phyloP scores from a whole-genome alignment of 2,113 vertebrate species.

The Rhinoptilus africanus region DNA sequence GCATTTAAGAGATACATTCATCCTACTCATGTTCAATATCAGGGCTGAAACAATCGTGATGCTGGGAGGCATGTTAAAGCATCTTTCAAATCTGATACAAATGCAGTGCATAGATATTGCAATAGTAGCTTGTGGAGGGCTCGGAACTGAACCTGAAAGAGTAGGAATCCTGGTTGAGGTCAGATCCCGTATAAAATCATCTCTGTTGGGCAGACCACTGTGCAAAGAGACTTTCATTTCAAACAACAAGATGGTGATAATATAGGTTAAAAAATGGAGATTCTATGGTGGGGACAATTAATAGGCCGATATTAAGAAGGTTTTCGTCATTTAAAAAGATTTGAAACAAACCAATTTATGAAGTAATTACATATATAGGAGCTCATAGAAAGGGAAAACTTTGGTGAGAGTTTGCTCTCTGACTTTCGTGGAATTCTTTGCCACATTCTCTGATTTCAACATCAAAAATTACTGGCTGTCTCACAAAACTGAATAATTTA shows the following conservation, averaged over 20 bases:
- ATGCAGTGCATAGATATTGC: background rate
- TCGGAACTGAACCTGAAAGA: conserved; percentile 24
- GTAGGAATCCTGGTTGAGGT: conserved; percentile 2
- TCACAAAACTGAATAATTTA: background rate
- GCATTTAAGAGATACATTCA: conserved; percentile 53
- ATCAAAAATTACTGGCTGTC: background rate
- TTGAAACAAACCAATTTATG: background rate
- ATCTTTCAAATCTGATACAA: conserved; percentile 65
- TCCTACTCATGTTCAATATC: conserved; percentile 44
- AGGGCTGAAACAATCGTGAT: conserved; percentile 27
- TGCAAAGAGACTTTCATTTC: background rate
- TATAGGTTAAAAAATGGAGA: fast-evolving
- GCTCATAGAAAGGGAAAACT: background rate
- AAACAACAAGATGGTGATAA: background rate
- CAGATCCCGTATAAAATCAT: background rate
- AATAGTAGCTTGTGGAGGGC: conserved; percentile 31
- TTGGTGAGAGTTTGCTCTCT: background rate
- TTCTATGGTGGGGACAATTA: background rate
- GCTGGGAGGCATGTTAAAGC: conserved; percentile 66
- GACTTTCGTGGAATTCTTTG: background rate
- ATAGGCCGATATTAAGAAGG: background rate
- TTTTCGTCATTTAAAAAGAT: background rate
- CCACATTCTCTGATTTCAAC: background rate
- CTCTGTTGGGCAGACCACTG: background rate
- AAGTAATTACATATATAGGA: background rate